These are phyloP conservation scores for Notoglanidium macrostoma DNA, from an alignment of 2,797 vertebrate species.

Conservation along the genomic window DNA sequence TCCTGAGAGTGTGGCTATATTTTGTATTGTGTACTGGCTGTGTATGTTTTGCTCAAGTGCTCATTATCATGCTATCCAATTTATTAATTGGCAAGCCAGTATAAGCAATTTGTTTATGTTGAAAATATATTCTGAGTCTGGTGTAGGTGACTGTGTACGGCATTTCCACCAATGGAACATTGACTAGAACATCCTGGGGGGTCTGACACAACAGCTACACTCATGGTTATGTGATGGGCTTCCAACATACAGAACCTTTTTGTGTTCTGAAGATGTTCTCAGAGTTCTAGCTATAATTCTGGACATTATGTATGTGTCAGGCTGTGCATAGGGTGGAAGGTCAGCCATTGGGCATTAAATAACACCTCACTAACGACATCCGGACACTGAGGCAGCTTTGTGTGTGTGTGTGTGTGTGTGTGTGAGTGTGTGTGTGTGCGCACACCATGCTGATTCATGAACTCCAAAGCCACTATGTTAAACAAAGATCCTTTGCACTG, in stretches of 20 bases:
- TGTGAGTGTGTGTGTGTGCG: not conserved
- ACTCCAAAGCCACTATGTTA: slow-evolving; percentile 13
- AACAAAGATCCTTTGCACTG: slow-evolving; percentile 24
- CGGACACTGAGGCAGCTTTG: slow-evolving; percentile 1
- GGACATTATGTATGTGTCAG: slow-evolving; percentile 1
- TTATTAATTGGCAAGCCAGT: no score
- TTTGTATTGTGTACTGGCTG: no score
- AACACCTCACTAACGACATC: slow-evolving; percentile 10
- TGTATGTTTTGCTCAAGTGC: no score
- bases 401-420: slow-evolving; percentile 19
- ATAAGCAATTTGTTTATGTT: no score
- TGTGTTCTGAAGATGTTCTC: not conserved
- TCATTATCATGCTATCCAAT: no score
- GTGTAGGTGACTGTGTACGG: not conserved
- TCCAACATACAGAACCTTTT: slow-evolving; percentile 1
- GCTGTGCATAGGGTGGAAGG: slow-evolving; percentile 14
- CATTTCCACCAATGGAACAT: not conserved
- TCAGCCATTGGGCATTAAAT: slow-evolving; percentile 22
- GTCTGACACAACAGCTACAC: not conserved
- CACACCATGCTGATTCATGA: not conserved
- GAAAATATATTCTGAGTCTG: not conserved
- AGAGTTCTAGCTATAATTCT: not conserved
- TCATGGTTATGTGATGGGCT: not conserved
- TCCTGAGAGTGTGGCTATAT: no score
- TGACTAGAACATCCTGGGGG: not conserved